These are phyloP conservation scores for Synanthedon andrenaeformis DNA, from an alignment of 2,888 invertebrate species.

Conservation along the genomic window DNA sequence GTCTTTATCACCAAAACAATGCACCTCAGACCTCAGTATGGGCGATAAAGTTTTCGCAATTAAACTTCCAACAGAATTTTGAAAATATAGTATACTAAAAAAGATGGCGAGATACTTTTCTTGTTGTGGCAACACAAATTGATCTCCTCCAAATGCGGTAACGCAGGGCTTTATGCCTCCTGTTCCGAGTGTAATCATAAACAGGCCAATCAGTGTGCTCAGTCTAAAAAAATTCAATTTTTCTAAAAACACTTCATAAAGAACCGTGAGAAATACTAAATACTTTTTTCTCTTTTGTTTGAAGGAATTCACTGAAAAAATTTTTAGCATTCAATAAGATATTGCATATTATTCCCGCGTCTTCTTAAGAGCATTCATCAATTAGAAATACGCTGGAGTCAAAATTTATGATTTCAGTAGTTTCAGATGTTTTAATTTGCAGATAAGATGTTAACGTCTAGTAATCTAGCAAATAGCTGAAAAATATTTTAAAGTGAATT, in stretches of 20 bases:
- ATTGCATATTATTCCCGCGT: too few relatives aligned
- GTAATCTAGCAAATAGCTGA: too few relatives aligned
- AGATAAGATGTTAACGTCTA: too few relatives aligned
- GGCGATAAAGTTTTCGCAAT: slow-evolving; percentile 82
- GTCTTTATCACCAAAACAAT: slow-evolving; percentile 74
- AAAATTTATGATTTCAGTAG: too few relatives aligned
- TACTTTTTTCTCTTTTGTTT: too few relatives aligned
- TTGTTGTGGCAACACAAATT: slow-evolving; percentile 75
- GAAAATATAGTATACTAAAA: slow-evolving; percentile 83
- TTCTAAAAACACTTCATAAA: background rate
- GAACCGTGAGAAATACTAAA: background rate
- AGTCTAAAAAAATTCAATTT: slow-evolving; percentile 35
- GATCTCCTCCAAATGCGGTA: slow-evolving; percentile 85
- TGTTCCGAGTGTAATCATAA: slow-evolving; percentile 79
- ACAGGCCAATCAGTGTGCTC: slow-evolving; percentile 75
- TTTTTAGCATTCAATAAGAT: too few relatives aligned
- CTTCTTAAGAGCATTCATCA: too few relatives aligned
- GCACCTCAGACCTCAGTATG: slow-evolving; percentile 75
- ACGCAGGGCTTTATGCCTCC: slow-evolving; percentile 89
- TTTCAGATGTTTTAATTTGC: too few relatives aligned
- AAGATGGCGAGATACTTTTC: slow-evolving; percentile 75
- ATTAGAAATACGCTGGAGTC: too few relatives aligned
- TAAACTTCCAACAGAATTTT: slow-evolving; percentile 74
- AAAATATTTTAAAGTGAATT: too few relatives aligned
- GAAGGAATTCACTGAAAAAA: too few relatives aligned